Conservation (phyloP, 2,113 vertebrate genomes). For the Stegastes partitus region DNA sequence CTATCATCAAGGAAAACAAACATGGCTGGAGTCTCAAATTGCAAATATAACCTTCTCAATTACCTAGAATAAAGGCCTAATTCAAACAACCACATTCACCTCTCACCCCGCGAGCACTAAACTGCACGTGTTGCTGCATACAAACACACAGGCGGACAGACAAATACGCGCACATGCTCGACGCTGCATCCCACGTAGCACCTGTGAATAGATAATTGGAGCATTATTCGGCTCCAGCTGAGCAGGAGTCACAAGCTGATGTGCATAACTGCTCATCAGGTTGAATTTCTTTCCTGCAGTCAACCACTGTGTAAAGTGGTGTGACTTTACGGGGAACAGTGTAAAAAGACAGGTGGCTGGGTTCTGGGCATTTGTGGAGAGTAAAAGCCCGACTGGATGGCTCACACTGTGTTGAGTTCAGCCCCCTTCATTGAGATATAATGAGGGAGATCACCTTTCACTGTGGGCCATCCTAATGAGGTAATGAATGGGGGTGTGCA, state of each 20-base stretch:
- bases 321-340: conserved; percentile 48
- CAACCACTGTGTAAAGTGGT: conserved; percentile 50
- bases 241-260: conserved; percentile 23
- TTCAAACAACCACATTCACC: conserved; percentile 50
- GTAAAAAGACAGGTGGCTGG: conserved; percentile 57
- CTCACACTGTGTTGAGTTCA: conserved; percentile 66
- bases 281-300: conserved; percentile 40
- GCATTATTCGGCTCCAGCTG: conserved; percentile 47
- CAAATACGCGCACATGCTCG: background rate
- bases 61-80: conserved; percentile 45
- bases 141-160: conserved; percentile 35
- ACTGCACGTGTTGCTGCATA: conserved; percentile 13
- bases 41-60: conserved; percentile 41
- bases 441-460: conserved; percentile 85
- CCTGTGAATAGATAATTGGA: conserved; percentile 55
- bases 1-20: conserved; percentile 38
- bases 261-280: conserved; percentile 14
- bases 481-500: conserved; percentile 81
- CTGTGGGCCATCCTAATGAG: conserved; percentile 83
- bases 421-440: conserved; percentile 76
- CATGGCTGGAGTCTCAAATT: conserved; percentile 28
- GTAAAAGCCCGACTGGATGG: conserved; percentile 55
- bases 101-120: conserved; percentile 22
- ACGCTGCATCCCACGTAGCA: background rate
- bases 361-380: conserved; percentile 30